Evolutionary conservation across 1,140 invertebrate species (phyloP), one percentile per base, ranked within the genome.

Genomic region (Sinella curviseta): DNA sequence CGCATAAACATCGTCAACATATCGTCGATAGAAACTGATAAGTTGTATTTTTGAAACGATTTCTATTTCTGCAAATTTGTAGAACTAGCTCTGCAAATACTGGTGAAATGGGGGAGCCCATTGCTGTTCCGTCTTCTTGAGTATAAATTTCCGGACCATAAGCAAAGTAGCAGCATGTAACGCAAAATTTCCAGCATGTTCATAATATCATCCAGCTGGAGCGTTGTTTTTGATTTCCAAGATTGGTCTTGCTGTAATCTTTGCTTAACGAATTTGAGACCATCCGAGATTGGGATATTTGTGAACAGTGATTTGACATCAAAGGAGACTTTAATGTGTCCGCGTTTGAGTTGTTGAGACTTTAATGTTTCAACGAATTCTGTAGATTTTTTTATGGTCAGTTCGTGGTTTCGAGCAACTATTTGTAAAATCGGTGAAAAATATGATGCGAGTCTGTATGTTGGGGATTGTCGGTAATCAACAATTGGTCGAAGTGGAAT

Each of bases 401-500:
- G 28, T 28, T 77, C 14, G 30, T 48, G 35, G 28, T 80, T 31
- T 74, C 70, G 24, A 2, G 16, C n/a, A 33, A 79, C 20, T 30
- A 74, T 35, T 39, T 70, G 35, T 12, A 81, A 31, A n/a, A 74
- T 76, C 0, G 70, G 76, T 73, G 82, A 67, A 55, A 84, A 54
- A 81, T 84, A 81, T 83, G 82, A 82, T 0, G 81, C 75, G 14
- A 85, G 33, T 14, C 48, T 30, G 73, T 84, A 82, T 24, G 83
- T 78, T 12, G 83, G 84, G 2, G 80, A 79, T 8, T 74, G 76
- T 14, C 84, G 78, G 17, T 78, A 81, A 55, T 83, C 84, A 4
- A 85, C 82, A 17, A 85, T 84, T 0, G 81, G 78, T 36, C 85
- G 65, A 65, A 83, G 78, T 24, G 84, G 81, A 16, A 77, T 65